Evolutionary conservation across 1,140 invertebrate genomes (phyloP).

Genomic region (Leucophenga varia): DNA sequence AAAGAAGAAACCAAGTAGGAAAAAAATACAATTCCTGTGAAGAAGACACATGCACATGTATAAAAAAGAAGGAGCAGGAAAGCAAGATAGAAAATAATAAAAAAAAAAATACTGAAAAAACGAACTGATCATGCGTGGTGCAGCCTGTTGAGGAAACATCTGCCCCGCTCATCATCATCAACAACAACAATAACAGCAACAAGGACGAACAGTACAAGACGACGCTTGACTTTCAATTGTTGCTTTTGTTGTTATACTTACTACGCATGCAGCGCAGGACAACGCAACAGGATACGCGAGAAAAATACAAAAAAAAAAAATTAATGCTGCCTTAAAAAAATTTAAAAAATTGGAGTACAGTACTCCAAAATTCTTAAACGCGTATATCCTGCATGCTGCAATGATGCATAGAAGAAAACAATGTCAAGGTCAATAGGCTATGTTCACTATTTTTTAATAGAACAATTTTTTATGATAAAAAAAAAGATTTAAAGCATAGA

Average conservation of each 20-base stretch:
- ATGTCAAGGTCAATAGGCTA: constrained; percentile 44
- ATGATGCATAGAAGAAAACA: too few relatives aligned
- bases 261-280: constrained; percentile 37
- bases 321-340: too few relatives aligned
- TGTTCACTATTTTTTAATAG: constrained; percentile 41
- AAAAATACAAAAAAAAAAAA: constrained; percentile 6
- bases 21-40: too few relatives aligned
- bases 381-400: too few relatives aligned
- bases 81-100: constrained; percentile 4
- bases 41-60: too few relatives aligned
- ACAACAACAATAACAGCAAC: too few relatives aligned
- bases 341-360: too few relatives aligned
- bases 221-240: constrained; percentile 17
- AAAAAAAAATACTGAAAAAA: constrained; percentile 18
- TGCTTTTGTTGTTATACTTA: constrained; percentile 2
- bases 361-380: too few relatives aligned
- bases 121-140: constrained; percentile 47
- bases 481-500: constrained; percentile 8
- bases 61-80: too few relatives aligned
- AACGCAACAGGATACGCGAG: constrained; percentile 42
- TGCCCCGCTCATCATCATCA: constrained; percentile 38
- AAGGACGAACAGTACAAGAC: too few relatives aligned
- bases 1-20: too few relatives aligned
- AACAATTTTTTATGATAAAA: constrained; percentile 35
- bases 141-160: constrained; percentile 51